A percentile compares a stretch with the other conserved stretches of the same genome.
Evolutionary conservation across 2,888 invertebrate species (phyloP).

Genomic region (Phortica okadai): DNA sequence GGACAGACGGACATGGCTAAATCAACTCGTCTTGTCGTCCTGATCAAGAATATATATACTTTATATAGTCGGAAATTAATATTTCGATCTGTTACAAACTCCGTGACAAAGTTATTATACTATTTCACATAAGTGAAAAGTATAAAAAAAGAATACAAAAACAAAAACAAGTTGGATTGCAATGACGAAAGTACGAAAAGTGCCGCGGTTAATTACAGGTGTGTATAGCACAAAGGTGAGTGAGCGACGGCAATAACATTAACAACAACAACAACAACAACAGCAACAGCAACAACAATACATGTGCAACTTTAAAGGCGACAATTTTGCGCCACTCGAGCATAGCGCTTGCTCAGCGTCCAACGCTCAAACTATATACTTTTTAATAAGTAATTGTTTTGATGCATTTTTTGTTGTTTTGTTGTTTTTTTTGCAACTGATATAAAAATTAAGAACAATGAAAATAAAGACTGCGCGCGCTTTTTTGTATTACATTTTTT

Average conservation of each 20-base stretch:
- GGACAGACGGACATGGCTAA: too few relatives aligned
- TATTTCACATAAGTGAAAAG: too few relatives aligned
- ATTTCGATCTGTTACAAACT: too few relatives aligned
- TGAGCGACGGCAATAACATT: constrained; percentile 36
- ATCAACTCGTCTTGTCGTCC: too few relatives aligned
- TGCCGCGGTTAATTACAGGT: constrained; percentile 37
- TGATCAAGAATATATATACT: too few relatives aligned
- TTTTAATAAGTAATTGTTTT: constrained; percentile 31
- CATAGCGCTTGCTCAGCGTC: constrained; percentile 35
- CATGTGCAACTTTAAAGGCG: constrained; percentile 50
- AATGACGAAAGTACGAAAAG: constrained; percentile 40
- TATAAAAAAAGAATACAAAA: too few relatives aligned
- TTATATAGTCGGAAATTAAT: too few relatives aligned
- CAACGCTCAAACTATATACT: constrained; percentile 21
- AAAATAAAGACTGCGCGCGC: constrained; percentile 20
- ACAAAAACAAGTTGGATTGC: too few relatives aligned
- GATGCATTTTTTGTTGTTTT: constrained; percentile 9
- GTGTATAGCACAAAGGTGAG: constrained; percentile 32
- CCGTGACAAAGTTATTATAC: too few relatives aligned
- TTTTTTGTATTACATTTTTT: not conserved
- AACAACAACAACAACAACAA: constrained; percentile 25
- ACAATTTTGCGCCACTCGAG: constrained; percentile 70
- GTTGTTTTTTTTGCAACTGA: not conserved
- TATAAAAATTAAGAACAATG: constrained; percentile 26
- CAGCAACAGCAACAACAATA: constrained; percentile 18